A percentile compares a stretch with the other conserved stretches of the same genome.
Conservation (phyloP, 2,888 invertebrate species). For the Rhaphigaster nebulosa region DNA sequence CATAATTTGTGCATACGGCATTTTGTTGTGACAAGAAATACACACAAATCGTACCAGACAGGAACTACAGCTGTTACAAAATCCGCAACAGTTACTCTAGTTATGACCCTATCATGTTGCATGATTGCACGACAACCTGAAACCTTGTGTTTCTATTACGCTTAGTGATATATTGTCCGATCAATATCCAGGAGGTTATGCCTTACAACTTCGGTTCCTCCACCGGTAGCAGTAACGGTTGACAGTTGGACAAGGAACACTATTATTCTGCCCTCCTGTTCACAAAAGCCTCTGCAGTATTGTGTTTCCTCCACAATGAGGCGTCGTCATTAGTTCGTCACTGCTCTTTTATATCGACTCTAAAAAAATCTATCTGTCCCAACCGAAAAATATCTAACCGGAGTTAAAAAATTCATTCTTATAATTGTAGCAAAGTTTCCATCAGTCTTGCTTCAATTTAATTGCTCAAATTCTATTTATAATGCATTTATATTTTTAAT, state of each 20-base stretch:
- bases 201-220: not conserved
- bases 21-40: too few species aligned
- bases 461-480: too few species aligned
- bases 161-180: not conserved
- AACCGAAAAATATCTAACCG: not conserved
- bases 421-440: too few species aligned
- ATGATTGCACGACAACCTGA: not conserved
- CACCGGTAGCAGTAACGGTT: not conserved
- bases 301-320: not conserved
- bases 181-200: not conserved
- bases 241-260: slow-evolving; percentile 29
- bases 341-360: not conserved
- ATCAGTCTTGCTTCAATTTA: too few species aligned
- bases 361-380: not conserved
- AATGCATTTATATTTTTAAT: too few species aligned
- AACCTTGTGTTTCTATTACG: not conserved
- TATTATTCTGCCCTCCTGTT: not conserved
- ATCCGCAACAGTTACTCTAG: too few species aligned
- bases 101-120: not conserved
- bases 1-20: too few species aligned
- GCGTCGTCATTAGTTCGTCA: not conserved
- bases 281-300: not conserved
- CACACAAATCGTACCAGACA: too few species aligned
- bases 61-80: too few species aligned
- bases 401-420: not conserved